Base-by-base conservation (phyloP, 2,113 vertebrate species). In the Ctenodactylus gundi region DNA sequence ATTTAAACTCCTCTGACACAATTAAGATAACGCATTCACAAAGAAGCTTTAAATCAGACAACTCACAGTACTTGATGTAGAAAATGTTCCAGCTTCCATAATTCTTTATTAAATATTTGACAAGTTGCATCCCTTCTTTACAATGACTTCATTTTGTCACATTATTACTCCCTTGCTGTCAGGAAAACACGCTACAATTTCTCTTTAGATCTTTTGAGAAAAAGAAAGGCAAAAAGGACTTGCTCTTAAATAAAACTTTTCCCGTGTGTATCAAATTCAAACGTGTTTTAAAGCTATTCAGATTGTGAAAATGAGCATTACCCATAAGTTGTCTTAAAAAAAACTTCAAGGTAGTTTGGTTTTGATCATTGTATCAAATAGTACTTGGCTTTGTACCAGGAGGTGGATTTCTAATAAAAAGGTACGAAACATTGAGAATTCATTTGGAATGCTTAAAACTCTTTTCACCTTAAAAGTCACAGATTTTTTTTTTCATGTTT, bases 101-200 rank as follows among this genome's bases (percentile, higher is more conserved):
- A 95, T 95, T 96, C 94, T 98, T 98, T 98, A 98, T 98, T 98
- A 97, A 98, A 97, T 97, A 97, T 97, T 98, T 95, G 95, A 98
- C 96, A 98, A 96, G 96, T 97, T 92, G 97, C 85, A 97, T 97
- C 87, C 97, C 93, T 96, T 97, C 92, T 97, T 98, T 98, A 98
- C 97, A 98, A 97, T 29, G 57, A 93, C 83, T 97, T 97, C 91
- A 78, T 97, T 97, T 96, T 96, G 89, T 97, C 96, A 98, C 97
- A 96, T 73, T 88, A 96, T 73, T 88, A 91, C 91, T 95, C 75
- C 95, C 96, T 94, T 94, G 97, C 97, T 93, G 49, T 95, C 92
- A 97, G 96, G 93, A 97, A 96, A 98, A 97, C 96, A 97, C 97
- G 89, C 88, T 73, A 96, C 85, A 81, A 6, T 92, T 96, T 95